phyloP scores from a whole-genome alignment of 2,888 invertebrate species.

The Zhengitettix transpicula region DNA sequence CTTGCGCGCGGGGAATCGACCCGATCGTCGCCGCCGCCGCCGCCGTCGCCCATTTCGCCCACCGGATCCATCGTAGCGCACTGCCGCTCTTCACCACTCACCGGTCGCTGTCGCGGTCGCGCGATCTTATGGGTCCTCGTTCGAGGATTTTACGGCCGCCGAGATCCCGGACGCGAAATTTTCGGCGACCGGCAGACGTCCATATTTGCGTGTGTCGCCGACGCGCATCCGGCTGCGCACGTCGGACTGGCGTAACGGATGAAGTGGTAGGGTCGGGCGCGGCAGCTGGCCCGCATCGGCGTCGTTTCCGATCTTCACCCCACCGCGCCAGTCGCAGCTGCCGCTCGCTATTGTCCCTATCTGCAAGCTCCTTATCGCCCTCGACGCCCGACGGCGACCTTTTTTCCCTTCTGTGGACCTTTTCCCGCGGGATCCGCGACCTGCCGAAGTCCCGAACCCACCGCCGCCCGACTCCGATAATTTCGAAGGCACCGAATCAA shows the following conservation, averaged over 20 bases:
- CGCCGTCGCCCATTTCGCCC: conserved; percentile 41
- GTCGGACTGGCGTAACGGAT: conserved; percentile 10
- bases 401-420: too few species aligned
- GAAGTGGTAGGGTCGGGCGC: background rate
- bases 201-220: conserved; percentile 17
- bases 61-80: conserved; percentile 36
- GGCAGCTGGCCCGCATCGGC: background rate
- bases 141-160: conserved; percentile 15
- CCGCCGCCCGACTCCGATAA: conserved; percentile 13
- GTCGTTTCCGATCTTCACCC: background rate
- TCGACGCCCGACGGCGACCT: background rate
- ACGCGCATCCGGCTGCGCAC: conserved; percentile 17
- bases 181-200: conserved; percentile 17
- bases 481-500: conserved; percentile 16
- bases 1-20: conserved; percentile 30
- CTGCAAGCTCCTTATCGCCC: conserved; percentile 2
- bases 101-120: background rate
- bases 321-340: conserved; percentile 1
- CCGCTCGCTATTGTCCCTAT: background rate
- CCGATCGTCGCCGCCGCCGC: conserved; percentile 34
- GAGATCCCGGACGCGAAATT: conserved; percentile 17
- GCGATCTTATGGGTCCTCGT: conserved; percentile 14
- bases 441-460: too few species aligned
- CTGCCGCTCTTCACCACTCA: conserved; percentile 21
- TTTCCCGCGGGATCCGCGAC: too few species aligned